These are phyloP conservation scores for Antheraea assamensis DNA, from an alignment of 2,888 invertebrate species.

Conservation along the genomic window DNA sequence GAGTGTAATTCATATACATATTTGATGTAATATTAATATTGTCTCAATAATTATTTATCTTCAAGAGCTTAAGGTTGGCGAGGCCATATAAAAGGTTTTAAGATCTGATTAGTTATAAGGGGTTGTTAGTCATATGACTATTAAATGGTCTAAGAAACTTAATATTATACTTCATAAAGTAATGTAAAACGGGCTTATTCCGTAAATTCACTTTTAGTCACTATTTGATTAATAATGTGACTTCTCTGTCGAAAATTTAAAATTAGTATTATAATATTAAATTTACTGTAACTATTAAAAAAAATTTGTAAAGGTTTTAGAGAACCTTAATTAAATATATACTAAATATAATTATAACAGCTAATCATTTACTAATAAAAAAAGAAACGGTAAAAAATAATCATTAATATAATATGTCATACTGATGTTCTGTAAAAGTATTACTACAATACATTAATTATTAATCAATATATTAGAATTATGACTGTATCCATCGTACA, in stretches of 20 bases:
- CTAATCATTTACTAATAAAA: too few species aligned
- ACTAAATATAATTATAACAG: background rate
- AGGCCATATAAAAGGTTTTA: slow-evolving; percentile 11
- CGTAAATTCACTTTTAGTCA: background rate
- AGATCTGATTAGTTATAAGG: background rate
- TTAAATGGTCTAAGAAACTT: slow-evolving; percentile 1
- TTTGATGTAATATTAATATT: slow-evolving; percentile 11
- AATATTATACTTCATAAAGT: background rate
- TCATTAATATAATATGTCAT: background rate
- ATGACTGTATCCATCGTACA: background rate
- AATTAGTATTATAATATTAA: background rate
- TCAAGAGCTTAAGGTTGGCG: slow-evolving; percentile 13
- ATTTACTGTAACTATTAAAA: background rate
- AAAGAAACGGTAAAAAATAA: background rate
- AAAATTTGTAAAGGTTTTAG: background rate
- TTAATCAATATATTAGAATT: background rate
- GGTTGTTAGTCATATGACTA: slow-evolving; percentile 11
- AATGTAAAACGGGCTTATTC: background rate
- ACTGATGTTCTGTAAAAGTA: background rate
- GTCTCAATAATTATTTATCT: slow-evolving; percentile 1
- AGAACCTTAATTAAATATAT: background rate
- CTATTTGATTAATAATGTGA: background rate
- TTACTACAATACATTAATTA: background rate
- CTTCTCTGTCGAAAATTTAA: background rate
- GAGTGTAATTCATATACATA: background rate